Evolutionary conservation across 2,797 vertebrate genomes (phyloP), one percentile per base, ranked within the genome.

Genomic region (Hemitrygon akajei): DNA sequence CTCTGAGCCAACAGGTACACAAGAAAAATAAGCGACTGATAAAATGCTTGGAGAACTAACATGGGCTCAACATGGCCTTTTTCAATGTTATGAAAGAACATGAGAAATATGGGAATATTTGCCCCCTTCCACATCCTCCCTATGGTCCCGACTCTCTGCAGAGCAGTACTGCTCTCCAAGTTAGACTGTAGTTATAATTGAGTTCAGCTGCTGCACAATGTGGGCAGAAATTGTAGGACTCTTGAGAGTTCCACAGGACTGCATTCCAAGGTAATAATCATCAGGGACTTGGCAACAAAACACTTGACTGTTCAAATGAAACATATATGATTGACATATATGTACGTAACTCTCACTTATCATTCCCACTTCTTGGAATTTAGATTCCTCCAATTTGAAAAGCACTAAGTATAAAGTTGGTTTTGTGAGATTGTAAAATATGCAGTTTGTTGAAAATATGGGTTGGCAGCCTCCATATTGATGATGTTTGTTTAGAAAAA

Each of bases 231-330:
- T 37, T 69, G n/a, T 60, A 66, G 16, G n/a, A 66, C 86, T 22
- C 63, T 2, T 37, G n/a, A 89, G 86, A 89, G 69, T 69, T 89
- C 12, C 86, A 89, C 60, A 69, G 34, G 86, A 89, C 86, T 69
- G 86, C 30, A 69, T 69, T 89, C 16, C 7, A 22, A 66, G 60
- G 22, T 89, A 89, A 89, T 56, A 10, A 89, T 69, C n/a, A 69
- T 34, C 7, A 37, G n/a, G 47, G n/a, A 34, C 18, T 10, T 69
- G 60, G 63, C 30, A 34, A 30, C 86, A 89, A 69, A 89, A 37
- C 7, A 47, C 18, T 20, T 69, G 27, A 86, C 27, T 0, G 18
- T 69, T 89, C 60, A 20, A 14, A 20, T 66, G 30, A 89, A 66
- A 66, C 63, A 69, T n/a, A 87, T 12, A 3, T 69, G 63, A 66